Evolutionary conservation across 2,888 invertebrate genomes (phyloP), one percentile per base, ranked within the genome.

Genomic region (Acleris cristana): DNA sequence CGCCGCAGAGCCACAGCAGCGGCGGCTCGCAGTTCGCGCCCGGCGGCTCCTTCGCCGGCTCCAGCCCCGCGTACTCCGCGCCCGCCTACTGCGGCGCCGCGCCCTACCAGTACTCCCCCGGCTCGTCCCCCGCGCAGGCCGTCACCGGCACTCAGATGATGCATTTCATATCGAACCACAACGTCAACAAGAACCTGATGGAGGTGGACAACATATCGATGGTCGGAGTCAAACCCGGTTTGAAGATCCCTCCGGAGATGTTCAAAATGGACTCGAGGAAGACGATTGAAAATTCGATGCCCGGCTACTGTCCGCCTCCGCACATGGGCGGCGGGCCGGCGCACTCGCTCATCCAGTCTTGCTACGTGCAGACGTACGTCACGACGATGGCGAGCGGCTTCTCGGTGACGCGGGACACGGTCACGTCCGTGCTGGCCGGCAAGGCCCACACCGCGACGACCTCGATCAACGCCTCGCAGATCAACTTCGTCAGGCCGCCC

Each of bases 341-440:
- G 1, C 89, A 88, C 72, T 88, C 91, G 0, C 73, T 90, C 48
- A 84, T 90, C 70, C 91, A 90, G 72, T 81, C 92, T 2, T 90
- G 89, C 74, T 91, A 92, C 65, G 86, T 91, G 3, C 93, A 92
- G 73, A 87, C 90, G 0, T 87, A 84, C 71, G 89, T 93, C 0
- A 90, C 90, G 2, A 93, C 92, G 1, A 92, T 93, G 86, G 96
- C 96, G 0, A 96, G 96, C 79, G 95, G 96, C 10, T 95, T 96
- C 80, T 96, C 96, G 0, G 95, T 95, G 3, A 96, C 96, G 45
- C 94, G 96, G 73, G 97, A 97, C 80, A 97, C 97, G 0, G 96
- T 97, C 21, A 97, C 97, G 0, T 96, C 96, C 0, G 96, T 97
- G 2, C 84, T 96, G 70, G 96, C 96, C 2, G 96, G 96, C 3